Conservation (phyloP, 2,888 invertebrate genomes). For the Cyclophora punctaria region DNA sequence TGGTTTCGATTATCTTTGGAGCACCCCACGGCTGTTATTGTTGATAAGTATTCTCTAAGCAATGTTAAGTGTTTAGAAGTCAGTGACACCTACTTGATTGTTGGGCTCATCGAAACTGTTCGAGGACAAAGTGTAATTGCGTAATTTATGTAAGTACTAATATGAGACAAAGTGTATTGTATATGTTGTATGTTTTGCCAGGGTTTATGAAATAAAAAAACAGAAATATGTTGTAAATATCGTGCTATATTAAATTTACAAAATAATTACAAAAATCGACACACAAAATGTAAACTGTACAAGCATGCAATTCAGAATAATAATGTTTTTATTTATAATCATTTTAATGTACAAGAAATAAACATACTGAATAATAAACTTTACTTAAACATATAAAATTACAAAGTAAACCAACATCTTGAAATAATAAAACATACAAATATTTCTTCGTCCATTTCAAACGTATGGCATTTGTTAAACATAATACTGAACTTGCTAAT, state of each 20-base stretch:
- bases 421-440: slow-evolving; percentile 31
- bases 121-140: background rate
- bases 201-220: slow-evolving; percentile 23
- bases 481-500: slow-evolving; percentile 73
- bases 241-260: slow-evolving; percentile 75
- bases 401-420: slow-evolving; percentile 47
- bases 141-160: slow-evolving; percentile 1
- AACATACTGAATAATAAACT: slow-evolving; percentile 43
- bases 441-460: slow-evolving; percentile 60
- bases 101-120: slow-evolving; percentile 3
- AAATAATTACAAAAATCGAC: slow-evolving; percentile 73
- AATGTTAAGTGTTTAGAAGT: slow-evolving; percentile 14
- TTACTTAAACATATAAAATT: slow-evolving; percentile 45
- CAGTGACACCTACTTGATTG: slow-evolving; percentile 10
- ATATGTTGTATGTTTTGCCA: no score
- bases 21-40: slow-evolving; percentile 33
- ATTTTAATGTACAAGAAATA: slow-evolving; percentile 61
- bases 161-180: no score
- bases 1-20: slow-evolving; percentile 39
- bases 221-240: slow-evolving; percentile 62
- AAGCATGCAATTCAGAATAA: slow-evolving; percentile 63
- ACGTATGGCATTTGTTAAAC: slow-evolving; percentile 67
- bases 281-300: slow-evolving; percentile 69
- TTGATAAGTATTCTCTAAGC: slow-evolving; percentile 18
- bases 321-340: slow-evolving; percentile 47